Percentiles rank a stretch among this genome's conserved stretches.
phyloP scores from a whole-genome alignment of 2,797 vertebrate species.

The Salmo trutta region DNA sequence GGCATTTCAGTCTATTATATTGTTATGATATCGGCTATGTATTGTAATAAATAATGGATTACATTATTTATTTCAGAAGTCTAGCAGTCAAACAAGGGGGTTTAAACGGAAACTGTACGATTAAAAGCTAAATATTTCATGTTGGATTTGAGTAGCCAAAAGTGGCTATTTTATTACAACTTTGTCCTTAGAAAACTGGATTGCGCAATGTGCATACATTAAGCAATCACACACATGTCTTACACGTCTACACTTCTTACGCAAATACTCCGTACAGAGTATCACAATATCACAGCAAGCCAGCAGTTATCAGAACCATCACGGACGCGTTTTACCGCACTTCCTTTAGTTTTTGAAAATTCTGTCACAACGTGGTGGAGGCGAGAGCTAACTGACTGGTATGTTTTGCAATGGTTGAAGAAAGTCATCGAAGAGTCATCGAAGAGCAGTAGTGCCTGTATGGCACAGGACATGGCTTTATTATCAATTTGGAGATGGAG shows the following conservation, averaged over 20 bases:
- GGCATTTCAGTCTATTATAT: neutral
- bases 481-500: too few relatives aligned
- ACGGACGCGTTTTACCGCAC: neutral
- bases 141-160: neutral
- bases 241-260: neutral
- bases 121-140: neutral
- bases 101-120: too few relatives aligned
- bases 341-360: neutral
- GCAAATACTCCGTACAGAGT: neutral
- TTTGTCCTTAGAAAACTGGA: neutral
- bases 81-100: neutral
- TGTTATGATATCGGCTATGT: neutral
- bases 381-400: too few relatives aligned
- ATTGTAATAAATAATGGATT: neutral
- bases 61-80: neutral
- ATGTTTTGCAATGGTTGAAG: too few relatives aligned
- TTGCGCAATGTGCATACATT: neutral
- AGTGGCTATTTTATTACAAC: neutral
- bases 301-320: neutral
- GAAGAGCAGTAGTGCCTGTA: too few relatives aligned
- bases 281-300: neutral
- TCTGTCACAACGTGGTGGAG: too few relatives aligned
- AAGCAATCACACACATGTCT: neutral
- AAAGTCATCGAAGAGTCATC: too few relatives aligned
- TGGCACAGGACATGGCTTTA: too few relatives aligned